Percentiles rank a stretch among this genome's conserved stretches.
phyloP scores from a whole-genome alignment of 2,888 invertebrate genomes.

The Eristalinus aeneus region DNA sequence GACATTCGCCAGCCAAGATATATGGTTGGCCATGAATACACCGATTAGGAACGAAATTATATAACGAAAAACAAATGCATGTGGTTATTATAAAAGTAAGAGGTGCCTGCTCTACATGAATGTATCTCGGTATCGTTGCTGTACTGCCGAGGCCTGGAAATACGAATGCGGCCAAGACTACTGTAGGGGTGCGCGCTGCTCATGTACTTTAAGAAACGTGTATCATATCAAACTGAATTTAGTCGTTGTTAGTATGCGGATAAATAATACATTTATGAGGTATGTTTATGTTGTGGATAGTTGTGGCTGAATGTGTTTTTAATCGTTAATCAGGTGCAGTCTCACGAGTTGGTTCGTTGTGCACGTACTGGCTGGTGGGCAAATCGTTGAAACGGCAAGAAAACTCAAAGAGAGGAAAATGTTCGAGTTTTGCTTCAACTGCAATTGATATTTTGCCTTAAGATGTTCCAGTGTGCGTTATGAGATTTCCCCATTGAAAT shows the following conservation, averaged over 20 bases:
- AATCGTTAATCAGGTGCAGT: neutral
- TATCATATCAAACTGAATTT: neutral
- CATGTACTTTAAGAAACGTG: neutral
- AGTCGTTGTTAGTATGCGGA: neutral
- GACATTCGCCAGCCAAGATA: conserved; percentile 30
- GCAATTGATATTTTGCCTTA: no score
- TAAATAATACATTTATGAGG: neutral
- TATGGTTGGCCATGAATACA: conserved; percentile 62
- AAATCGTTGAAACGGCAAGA: neutral
- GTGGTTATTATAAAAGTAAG: conserved; percentile 41
- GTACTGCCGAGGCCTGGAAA: neutral
- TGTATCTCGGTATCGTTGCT: neutral
- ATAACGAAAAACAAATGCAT: conserved; percentile 58
- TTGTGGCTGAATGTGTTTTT: neutral
- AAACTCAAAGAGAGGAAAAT: neutral
- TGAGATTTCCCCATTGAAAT: no score
- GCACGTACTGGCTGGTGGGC: neutral
- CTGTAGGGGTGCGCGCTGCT: neutral
- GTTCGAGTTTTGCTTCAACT: no score
- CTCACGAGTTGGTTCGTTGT: neutral
- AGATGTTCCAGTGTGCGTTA: no score
- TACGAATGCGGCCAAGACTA: neutral
- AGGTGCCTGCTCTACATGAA: conserved; percentile 25
- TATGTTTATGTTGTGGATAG: neutral
- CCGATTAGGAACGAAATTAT: conserved; percentile 41